Percentiles rank a stretch among this genome's conserved stretches.
These are phyloP conservation scores for Gasterosteus nipponicus DNA, from an alignment of 2,113 vertebrate species.

Conservation along the genomic window DNA sequence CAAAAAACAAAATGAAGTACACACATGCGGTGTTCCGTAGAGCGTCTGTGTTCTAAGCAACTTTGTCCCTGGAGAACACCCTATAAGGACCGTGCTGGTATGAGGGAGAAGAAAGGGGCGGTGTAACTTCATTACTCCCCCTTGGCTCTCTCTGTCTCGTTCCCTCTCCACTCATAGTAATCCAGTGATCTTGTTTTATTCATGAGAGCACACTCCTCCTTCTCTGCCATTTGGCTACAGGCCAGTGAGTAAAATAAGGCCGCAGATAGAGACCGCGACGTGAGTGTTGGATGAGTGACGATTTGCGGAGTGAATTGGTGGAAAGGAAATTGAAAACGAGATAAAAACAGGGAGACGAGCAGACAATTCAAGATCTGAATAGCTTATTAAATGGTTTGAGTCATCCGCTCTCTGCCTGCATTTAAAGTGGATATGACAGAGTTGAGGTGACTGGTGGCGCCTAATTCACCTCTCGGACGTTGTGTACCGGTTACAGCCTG, in stretches of 20 bases:
- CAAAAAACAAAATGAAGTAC: slow-evolving; percentile 6
- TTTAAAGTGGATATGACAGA: slow-evolving; percentile 39
- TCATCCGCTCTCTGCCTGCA: not conserved
- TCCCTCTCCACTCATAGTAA: slow-evolving; percentile 38
- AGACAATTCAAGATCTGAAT: not conserved
- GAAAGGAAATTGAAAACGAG: slow-evolving; percentile 7
- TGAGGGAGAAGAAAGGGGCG: slow-evolving; percentile 21
- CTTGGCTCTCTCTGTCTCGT: not conserved
- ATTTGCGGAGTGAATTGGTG: slow-evolving; percentile 8
- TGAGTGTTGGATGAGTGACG: not conserved
- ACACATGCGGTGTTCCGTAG: not conserved
- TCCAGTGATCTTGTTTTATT: slow-evolving; percentile 78
- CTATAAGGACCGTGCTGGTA: slow-evolving; percentile 58
- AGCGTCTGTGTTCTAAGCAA: slow-evolving; percentile 1
- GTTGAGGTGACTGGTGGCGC: slow-evolving; percentile 54
- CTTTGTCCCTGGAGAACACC: slow-evolving; percentile 54
- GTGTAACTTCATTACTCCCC: slow-evolving; percentile 42
- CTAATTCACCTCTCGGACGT: slow-evolving; percentile 34
- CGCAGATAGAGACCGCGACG: not conserved
- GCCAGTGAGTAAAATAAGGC: slow-evolving; percentile 22
- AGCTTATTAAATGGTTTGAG: slow-evolving; percentile 11
- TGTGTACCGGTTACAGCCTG: slow-evolving; percentile 34
- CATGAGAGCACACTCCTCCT: slow-evolving; percentile 66
- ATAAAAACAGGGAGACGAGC: not conserved
- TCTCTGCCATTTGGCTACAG: slow-evolving; percentile 34